Base-by-base conservation (phyloP, 2,888 invertebrate genomes). In the Tiliacea citrago region DNA sequence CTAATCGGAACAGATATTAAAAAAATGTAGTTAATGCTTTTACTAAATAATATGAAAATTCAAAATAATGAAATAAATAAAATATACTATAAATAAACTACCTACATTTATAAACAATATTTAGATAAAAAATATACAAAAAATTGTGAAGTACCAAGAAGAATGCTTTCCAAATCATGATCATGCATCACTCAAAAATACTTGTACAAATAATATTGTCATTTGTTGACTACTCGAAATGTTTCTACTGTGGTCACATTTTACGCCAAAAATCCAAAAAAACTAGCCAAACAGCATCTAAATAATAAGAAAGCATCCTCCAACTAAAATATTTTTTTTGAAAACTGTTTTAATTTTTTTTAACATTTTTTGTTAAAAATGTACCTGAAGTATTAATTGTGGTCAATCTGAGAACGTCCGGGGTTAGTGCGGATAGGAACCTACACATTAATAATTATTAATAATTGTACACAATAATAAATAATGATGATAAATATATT, bases 341-440 rank as follows among this genome's bases (percentile, higher is more conserved):
- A 84, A 85, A 80, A 85, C 82, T 84, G 73, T 74, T 84, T 91
- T 69, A 92, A 91, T 91, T 89, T 86, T 91, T 42, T 91, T 93
- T 93, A 92, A 89, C 35, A 62, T 57, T 68, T 82, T 67, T 82
- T 77, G 53, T 82, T 92, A 88, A 88, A 90, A 88, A 88, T 92
- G 91, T 95, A 96, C 96, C 96, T 96, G 96, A 94, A 88, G 92
- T 95, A 94, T 96, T 96, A 89, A 96, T 96, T 90, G 96, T 96
- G 80, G 96, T 96, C 95, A 96, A 93, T 94, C 96, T 95, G 91
- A 96, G 94, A 89, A 96, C 96, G 90, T 96, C 96, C 88, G 96
- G 96, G 89, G 96, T 96, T 94, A 96, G 93, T 91, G 96, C 96
- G 89, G 96, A 95, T 94, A 96, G 95, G 94, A 96, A 96, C 96